Percentiles rank a stretch among this genome's conserved stretches.
phyloP scores from a whole-genome alignment of 2,797 vertebrate genomes.

The Microhierax caerulescens region DNA sequence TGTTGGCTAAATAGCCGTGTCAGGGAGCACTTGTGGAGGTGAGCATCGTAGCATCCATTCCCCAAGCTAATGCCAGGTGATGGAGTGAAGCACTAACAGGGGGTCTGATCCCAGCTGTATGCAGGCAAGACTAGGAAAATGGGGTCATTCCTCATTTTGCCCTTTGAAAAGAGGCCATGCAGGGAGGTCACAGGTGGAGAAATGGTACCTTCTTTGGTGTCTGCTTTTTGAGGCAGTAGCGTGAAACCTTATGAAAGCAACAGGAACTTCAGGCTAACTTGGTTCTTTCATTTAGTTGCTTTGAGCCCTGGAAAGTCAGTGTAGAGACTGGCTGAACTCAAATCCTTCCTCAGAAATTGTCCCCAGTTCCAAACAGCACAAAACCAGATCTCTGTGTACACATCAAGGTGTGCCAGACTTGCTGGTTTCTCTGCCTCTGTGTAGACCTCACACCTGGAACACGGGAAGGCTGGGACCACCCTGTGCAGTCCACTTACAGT shows the following conservation, averaged over 20 bases:
- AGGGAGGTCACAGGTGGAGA: not conserved
- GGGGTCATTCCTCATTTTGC: not conserved
- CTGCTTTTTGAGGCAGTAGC: not conserved
- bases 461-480: not conserved
- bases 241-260: not conserved
- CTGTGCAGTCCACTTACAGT: not conserved
- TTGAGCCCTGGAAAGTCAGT: not conserved
- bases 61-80: not conserved
- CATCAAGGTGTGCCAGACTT: not conserved
- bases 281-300: not conserved
- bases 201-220: not conserved
- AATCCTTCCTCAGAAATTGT: not conserved
- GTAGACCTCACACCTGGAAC: not conserved
- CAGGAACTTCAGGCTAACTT: not conserved
- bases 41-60: not conserved
- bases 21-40: accelerated
- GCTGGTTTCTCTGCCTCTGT: not conserved
- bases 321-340: not conserved
- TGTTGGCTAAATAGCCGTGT: not conserved
- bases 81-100: not conserved
- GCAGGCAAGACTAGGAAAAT: not conserved
- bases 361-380: not conserved
- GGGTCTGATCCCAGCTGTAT: not conserved
- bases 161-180: not conserved
- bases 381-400: not conserved